Percentiles rank a stretch among this genome's conserved stretches.
phyloP scores from a whole-genome alignment of 2,888 invertebrate species.

The Doris montereyensis region DNA sequence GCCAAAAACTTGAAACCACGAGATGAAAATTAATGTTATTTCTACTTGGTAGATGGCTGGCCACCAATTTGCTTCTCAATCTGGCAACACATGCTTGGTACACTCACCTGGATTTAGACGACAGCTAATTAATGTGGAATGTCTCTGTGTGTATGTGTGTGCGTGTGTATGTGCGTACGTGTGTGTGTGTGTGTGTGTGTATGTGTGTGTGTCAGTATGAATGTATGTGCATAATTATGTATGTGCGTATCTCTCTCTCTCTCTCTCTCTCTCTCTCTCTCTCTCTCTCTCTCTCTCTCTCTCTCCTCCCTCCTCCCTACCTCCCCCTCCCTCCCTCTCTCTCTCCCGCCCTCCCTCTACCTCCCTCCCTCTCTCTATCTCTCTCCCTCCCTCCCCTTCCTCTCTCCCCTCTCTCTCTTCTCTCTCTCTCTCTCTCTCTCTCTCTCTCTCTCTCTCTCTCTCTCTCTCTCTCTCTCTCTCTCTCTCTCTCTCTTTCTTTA shows the following conservation, averaged over 20 bases:
- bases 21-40: no score
- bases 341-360: background rate
- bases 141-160: background rate
- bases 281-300: background rate
- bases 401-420: background rate
- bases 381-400: background rate
- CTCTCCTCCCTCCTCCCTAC: background rate
- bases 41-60: no score
- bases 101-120: no score
- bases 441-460: background rate
- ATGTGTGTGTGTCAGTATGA: background rate
- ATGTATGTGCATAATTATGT: background rate
- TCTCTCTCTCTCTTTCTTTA: no score
- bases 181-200: conserved; percentile 4
- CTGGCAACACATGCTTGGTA: no score
- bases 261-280: conserved; percentile 4
- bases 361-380: no score
- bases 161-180: conserved; percentile 4
- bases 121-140: background rate
- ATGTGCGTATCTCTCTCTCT: background rate
- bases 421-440: background rate
- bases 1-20: no score
- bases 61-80: no score
- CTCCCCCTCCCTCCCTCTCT: background rate
- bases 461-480: no score